Percentiles rank a stretch among this genome's conserved stretches.
Evolutionary conservation across 2,797 vertebrate genomes (phyloP).

Genomic region (Hydrophis major): DNA sequence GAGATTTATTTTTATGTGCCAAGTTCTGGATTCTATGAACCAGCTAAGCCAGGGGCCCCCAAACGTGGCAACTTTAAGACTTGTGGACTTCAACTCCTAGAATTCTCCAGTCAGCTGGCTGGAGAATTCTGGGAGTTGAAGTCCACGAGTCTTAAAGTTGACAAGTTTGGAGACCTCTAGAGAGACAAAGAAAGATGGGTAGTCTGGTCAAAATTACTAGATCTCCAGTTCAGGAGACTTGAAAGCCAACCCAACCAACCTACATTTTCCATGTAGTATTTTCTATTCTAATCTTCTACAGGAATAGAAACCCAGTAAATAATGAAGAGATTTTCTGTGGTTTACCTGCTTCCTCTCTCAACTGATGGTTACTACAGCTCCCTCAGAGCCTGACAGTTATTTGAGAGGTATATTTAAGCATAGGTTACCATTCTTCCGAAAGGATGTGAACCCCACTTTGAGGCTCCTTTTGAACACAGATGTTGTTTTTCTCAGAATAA

Average conservation of each 20-base stretch:
- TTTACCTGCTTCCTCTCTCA: not conserved
- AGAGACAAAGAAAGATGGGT: not conserved
- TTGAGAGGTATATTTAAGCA: not conserved
- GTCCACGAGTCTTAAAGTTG: no score
- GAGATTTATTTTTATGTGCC: not conserved
- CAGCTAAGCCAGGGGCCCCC: not conserved
- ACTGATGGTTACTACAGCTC: not conserved
- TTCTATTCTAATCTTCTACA: not conserved
- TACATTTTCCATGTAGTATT: not conserved
- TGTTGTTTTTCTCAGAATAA: not conserved
- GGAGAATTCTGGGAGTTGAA: no score
- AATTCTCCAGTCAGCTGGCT: no score
- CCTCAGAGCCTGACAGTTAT: not conserved
- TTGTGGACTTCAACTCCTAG: no score
- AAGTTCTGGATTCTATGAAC: not conserved
- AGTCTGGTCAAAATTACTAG: not conserved
- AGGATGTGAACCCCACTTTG: not conserved
- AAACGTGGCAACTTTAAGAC: no score
- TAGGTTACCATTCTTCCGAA: not conserved
- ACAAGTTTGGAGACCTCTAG: no score
- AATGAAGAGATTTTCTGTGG: not conserved
- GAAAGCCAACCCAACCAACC: not conserved
- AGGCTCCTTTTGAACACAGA: not conserved
- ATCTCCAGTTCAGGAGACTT: not conserved
- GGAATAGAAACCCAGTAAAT: not conserved